A percentile compares a stretch with the other conserved stretches of the same genome.
Evolutionary conservation across 2,888 invertebrate species (phyloP).

Genomic region (Cosmorhoe ocellata): DNA sequence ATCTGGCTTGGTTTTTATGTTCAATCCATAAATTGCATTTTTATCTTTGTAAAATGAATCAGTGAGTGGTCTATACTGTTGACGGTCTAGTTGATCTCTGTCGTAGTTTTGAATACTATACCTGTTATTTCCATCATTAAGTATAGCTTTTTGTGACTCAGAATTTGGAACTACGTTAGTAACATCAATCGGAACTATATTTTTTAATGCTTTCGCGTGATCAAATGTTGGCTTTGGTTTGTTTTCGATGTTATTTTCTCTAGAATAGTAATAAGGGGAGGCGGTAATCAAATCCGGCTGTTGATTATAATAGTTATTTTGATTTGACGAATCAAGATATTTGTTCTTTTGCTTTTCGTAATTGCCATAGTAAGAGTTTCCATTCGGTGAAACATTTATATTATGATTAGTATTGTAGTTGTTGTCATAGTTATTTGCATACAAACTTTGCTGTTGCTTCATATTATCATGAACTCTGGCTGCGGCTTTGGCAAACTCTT

Average conservation of each 20-base stretch:
- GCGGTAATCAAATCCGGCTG: constrained; percentile 65
- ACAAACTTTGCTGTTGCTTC: constrained; percentile 57
- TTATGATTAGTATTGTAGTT: constrained; percentile 33
- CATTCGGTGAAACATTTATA: constrained; percentile 24
- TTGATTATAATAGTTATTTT: constrained; percentile 45
- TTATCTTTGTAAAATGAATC: constrained; percentile 73
- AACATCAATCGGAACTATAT: constrained; percentile 74
- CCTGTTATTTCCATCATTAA: constrained; percentile 47
- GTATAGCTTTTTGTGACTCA: constrained; percentile 50
- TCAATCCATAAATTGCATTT: constrained; percentile 63
- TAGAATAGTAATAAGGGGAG: constrained; percentile 59
- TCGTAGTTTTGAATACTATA: constrained; percentile 48
- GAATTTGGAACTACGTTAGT: constrained; percentile 67
- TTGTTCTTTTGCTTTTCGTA: constrained; percentile 58
- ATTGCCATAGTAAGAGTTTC: constrained; percentile 45
- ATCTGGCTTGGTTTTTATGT: constrained; percentile 64
- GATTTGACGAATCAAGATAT: constrained; percentile 45
- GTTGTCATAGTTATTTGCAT: constrained; percentile 46
- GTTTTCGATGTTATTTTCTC: constrained; percentile 51
- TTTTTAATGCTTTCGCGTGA: constrained; percentile 75
- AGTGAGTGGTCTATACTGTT: constrained; percentile 60
- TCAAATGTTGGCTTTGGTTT: constrained; percentile 70
- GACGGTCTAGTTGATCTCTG: constrained; percentile 63
- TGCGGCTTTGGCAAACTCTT: constrained; percentile 73
- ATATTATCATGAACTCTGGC: constrained; percentile 70